Evolutionary conservation across 2,888 invertebrate species (phyloP).

Genomic region (Drosophila colorata): DNA sequence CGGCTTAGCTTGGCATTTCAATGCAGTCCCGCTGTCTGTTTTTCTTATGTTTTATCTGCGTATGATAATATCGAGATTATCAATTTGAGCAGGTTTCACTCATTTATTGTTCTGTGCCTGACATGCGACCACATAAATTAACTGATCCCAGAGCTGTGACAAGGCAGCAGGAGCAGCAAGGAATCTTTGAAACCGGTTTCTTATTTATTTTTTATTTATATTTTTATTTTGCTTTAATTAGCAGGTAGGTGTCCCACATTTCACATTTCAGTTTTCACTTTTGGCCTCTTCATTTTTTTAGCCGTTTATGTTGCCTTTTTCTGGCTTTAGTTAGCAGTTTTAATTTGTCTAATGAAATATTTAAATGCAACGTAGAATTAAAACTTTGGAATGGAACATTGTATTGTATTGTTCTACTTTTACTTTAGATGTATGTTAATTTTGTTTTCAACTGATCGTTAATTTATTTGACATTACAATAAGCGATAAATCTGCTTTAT

Average conservation of each 20-base stretch:
- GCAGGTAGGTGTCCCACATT: background rate
- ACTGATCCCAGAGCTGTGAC: conserved; percentile 4
- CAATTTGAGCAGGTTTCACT: conserved; percentile 16
- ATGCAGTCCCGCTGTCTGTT: background rate
- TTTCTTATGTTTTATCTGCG: conserved; percentile 2
- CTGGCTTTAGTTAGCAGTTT: background rate
- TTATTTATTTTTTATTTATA: background rate
- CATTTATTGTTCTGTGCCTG: background rate
- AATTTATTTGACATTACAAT: background rate
- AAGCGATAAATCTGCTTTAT: conserved; percentile 1
- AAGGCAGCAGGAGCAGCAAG: conserved; percentile 5
- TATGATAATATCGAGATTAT: conserved; percentile 27
- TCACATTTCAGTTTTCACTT: conserved; percentile 28
- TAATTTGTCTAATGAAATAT: too few relatives aligned
- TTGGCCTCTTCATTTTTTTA: conserved; percentile 13
- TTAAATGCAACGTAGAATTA: too few relatives aligned
- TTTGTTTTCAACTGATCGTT: background rate
- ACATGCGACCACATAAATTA: conserved; percentile 1
- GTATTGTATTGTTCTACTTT: background rate
- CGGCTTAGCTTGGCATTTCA: background rate
- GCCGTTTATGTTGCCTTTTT: conserved; percentile 1
- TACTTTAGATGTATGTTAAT: background rate
- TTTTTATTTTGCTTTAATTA: conserved; percentile 13
- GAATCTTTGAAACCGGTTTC: conserved; percentile 9
- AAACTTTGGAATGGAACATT: too few relatives aligned